Percentiles rank a stretch among this genome's conserved stretches.
phyloP scores from a whole-genome alignment of 2,113 vertebrate genomes.

The Tor tambroides region DNA sequence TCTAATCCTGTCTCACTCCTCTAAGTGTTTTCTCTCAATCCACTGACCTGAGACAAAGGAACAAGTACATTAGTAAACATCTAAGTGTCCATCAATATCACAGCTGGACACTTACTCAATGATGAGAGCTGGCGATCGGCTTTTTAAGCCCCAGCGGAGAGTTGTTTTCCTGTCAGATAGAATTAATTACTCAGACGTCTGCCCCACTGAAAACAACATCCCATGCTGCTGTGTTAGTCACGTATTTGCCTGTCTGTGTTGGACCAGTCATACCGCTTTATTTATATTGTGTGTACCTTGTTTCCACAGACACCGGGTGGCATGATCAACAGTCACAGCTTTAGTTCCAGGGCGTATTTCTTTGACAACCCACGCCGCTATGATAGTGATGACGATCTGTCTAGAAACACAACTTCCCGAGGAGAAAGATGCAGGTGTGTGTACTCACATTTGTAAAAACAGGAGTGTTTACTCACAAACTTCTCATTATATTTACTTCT shows the following conservation, averaged over 20 bases:
- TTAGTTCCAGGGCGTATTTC: constrained; percentile 93
- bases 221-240: background rate
- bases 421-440: constrained; percentile 81
- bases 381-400: constrained; percentile 93
- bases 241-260: constrained; percentile 22
- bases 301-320: constrained; percentile 83
- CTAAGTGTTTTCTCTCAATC: no score
- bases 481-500: background rate
- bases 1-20: background rate
- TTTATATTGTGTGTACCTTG: background rate
- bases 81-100: constrained; percentile 10
- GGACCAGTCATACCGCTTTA: background rate
- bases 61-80: no score
- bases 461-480: background rate
- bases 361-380: constrained; percentile 96
- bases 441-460: background rate
- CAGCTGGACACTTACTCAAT: constrained; percentile 37
- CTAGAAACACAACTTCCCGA: constrained; percentile 80
- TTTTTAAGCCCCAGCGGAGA: constrained; percentile 18
- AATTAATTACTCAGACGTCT: constrained; percentile 30
- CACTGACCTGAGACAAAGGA: no score
- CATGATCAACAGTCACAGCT: constrained; percentile 93
- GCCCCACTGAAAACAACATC: constrained; percentile 32
- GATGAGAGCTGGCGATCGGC: background rate
- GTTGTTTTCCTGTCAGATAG: constrained; percentile 29